Evolutionary conservation across 2,888 invertebrate species (phyloP), one percentile per base, ranked within the genome.

Genomic region (Sarcophaga rosellei): DNA sequence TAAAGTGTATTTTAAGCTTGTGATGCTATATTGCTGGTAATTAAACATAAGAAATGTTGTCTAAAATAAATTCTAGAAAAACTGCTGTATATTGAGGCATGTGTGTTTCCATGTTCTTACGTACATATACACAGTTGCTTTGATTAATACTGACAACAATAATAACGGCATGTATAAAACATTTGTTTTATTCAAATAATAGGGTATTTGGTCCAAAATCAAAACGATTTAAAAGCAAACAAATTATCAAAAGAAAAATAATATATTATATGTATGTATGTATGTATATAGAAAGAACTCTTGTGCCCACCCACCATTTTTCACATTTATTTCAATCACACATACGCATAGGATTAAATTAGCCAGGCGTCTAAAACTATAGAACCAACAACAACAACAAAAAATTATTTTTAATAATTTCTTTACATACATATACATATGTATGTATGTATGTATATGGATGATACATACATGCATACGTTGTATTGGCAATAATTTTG

Each of bases 401-500:
- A n/a, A 69, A 53, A 70, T 78, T 25, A n/a, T 62, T 45, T 20
- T 61, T 62, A 70, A 69, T 17, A 35, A 20, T 61, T 35, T 35
- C 2, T 35, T 35, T 35, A 35, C 35, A 35, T 10, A 35, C 10
- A 35, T 35, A 35, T 35, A 35, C 35, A 35, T 35, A 35, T 8
- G 8, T 35, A 8, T 2, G 2, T 35, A 35, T 6, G 2, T 35
- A 35, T 35, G 35, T 6, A 35, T 35, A 35, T 10, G 8, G 0
- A 35, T 35, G 35, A 2, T 35, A 8, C 2, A 2, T 35, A 35
- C 35, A 35, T 65, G 15, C 44, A 80, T 15, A 81, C 72, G 73
- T 81, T 87, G 85, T 65, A 53, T 84, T 78, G 44, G 47, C 74
- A 78, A 78, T 82, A 82, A 87, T 82, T 84, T 87, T 87, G 87